Percentiles rank a stretch among this genome's conserved stretches.
These are phyloP conservation scores for Aleiodes sp. DNA, from an alignment of 1,140 invertebrate species.

Conservation along the genomic window DNA sequence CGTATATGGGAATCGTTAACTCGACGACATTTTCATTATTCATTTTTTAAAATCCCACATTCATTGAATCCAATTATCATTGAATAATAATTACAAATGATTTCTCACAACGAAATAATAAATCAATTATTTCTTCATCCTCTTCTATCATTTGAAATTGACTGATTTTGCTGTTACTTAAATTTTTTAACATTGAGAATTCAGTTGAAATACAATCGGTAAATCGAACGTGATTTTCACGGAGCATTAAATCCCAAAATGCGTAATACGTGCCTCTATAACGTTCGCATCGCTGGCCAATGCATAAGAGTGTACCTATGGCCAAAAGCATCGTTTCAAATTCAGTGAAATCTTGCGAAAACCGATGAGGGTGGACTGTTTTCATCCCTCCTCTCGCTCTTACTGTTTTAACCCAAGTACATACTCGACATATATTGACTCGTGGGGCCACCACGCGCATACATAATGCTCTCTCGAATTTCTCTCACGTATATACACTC, in stretches of 20 bases:
- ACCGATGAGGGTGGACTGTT: conserved; percentile 52
- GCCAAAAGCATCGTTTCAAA: conserved; percentile 44
- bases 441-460: conserved; percentile 43
- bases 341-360: conserved; percentile 59
- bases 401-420: conserved; percentile 21
- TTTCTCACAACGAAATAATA: no score
- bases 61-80: no score
- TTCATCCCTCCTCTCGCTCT: conserved; percentile 31
- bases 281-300: conserved; percentile 1
- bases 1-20: neutral
- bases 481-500: neutral
- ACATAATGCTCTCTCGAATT: conserved; percentile 45
- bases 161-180: neutral
- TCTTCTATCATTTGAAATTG: no score
- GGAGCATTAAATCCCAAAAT: conserved; percentile 32
- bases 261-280: conserved; percentile 16
- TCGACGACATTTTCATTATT: conserved; percentile 7
- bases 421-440: conserved; percentile 38
- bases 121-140: no score
- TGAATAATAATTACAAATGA: no score
- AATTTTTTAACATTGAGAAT: neutral
- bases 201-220: conserved; percentile 28
- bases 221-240: conserved; percentile 38
- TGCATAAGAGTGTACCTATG: neutral
- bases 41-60: neutral